Conservation (phyloP, 2,113 vertebrate genomes). For the Coptodon rendalli region DNA sequence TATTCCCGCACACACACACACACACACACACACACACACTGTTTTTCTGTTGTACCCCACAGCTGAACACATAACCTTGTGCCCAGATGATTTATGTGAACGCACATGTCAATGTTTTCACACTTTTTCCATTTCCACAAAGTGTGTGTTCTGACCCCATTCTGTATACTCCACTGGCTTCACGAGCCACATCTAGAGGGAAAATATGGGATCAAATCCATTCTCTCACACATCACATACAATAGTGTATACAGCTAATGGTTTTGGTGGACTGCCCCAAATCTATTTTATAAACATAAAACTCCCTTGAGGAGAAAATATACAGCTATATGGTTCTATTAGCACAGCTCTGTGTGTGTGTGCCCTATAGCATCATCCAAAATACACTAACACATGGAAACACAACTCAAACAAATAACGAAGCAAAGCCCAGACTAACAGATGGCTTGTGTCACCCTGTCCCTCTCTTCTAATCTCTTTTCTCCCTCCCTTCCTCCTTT, state of each 20-base stretch:
- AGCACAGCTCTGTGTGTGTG: background rate
- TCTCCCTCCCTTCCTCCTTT: conserved; percentile 3
- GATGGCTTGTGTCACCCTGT: conserved; percentile 55
- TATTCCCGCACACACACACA: background rate
- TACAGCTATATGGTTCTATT: background rate
- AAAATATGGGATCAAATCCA: conserved; percentile 15
- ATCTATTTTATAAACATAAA: background rate
- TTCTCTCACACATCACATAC: background rate
- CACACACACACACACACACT: background rate
- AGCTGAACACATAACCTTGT: conserved; percentile 49
- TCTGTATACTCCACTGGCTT: conserved; percentile 17
- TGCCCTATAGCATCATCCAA: conserved; percentile 16
- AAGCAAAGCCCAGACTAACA: conserved; percentile 53
- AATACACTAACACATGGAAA: conserved; percentile 28
- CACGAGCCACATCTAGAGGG: conserved; percentile 11
- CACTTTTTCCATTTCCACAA: conserved; percentile 33
- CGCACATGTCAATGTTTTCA: conserved; percentile 49
- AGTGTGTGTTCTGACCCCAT: conserved; percentile 34
- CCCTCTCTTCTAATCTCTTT: conserved; percentile 26
- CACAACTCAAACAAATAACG: conserved; percentile 35
- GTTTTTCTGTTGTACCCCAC: conserved; percentile 17
- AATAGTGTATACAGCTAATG: background rate
- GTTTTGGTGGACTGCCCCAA: background rate
- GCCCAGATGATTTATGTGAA: conserved; percentile 59
- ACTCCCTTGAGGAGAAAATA: background rate